Percentiles rank a stretch among this genome's conserved stretches.
Evolutionary conservation across 2,888 invertebrate genomes (phyloP).

Genomic region (Lamellibrachia columna): DNA sequence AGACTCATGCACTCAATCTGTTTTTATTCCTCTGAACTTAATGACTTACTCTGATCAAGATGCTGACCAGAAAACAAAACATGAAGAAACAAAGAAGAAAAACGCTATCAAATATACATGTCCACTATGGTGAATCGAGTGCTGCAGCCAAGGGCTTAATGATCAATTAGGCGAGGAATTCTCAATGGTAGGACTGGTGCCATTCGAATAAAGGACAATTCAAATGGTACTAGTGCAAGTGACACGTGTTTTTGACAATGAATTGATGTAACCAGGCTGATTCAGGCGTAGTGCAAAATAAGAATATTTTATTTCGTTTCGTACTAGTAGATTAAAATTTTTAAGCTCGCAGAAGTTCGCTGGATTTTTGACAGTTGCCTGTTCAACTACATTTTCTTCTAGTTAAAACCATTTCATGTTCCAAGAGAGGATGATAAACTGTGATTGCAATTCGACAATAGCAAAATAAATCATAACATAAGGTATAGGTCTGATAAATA

Average conservation of each 20-base stretch:
- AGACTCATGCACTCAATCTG: not conserved
- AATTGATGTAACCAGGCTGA: not conserved
- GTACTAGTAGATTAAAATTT: not conserved
- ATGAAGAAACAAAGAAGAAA: not conserved
- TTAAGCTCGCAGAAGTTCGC: not conserved
- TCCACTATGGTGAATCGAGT: not conserved
- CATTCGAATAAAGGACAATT: not conserved
- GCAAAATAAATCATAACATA: not conserved
- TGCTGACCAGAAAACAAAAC: not conserved
- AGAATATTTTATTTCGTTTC: not conserved
- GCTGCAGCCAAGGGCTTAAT: not conserved
- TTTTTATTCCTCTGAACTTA: not conserved
- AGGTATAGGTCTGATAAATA: not conserved
- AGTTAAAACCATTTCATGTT: not conserved
- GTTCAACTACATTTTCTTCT: not conserved
- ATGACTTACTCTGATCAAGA: not conserved
- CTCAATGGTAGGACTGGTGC: not conserved
- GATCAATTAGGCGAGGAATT: slow-evolving; percentile 1
- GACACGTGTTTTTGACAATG: not conserved
- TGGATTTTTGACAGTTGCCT: not conserved
- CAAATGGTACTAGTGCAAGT: not conserved
- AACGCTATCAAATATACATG: not conserved
- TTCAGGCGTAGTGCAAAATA: not conserved
- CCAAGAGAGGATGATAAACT: not conserved
- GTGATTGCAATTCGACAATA: not conserved